Evolutionary conservation across 2,113 vertebrate species (phyloP).

Genomic region (Strigops habroptila): DNA sequence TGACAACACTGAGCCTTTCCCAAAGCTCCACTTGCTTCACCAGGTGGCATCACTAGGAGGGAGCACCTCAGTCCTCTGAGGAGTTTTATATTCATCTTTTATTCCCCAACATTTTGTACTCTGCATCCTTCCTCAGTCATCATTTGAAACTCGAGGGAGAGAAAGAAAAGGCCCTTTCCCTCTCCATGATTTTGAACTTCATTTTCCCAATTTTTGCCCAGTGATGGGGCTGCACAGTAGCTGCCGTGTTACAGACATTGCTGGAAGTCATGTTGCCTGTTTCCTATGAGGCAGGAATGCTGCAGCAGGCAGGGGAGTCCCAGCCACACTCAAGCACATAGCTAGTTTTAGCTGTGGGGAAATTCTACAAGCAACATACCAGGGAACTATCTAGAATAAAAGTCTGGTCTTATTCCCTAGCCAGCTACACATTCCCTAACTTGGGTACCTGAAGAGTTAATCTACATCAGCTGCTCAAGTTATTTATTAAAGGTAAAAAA

Average conservation of each 20-base stretch:
- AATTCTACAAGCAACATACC: slow-evolving; percentile 37
- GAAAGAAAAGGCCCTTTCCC: not conserved
- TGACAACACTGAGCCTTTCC: not conserved
- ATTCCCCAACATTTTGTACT: not conserved
- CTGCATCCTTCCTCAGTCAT: not conserved
- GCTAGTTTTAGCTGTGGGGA: slow-evolving; percentile 20
- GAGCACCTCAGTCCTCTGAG: not conserved
- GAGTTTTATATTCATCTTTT: not conserved
- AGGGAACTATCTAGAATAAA: slow-evolving; percentile 14
- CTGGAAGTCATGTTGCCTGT: not conserved
- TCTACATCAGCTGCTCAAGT: slow-evolving; percentile 6
- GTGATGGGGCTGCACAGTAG: not conserved
- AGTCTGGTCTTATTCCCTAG: not conserved
- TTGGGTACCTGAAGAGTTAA: not conserved
- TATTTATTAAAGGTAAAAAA: not conserved
- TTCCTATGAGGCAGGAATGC: not conserved
- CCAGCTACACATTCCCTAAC: not conserved
- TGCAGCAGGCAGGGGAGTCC: not conserved
- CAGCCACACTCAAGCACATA: fast-evolving
- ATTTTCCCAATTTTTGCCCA: not conserved
- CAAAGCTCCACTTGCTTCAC: fast-evolving
- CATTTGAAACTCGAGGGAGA: not conserved
- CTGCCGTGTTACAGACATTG: not conserved
- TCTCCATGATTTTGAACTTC: not conserved
- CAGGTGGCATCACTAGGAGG: not conserved